Conservation (phyloP, 2,888 invertebrate species). For the Drosophila lacicola region DNA sequence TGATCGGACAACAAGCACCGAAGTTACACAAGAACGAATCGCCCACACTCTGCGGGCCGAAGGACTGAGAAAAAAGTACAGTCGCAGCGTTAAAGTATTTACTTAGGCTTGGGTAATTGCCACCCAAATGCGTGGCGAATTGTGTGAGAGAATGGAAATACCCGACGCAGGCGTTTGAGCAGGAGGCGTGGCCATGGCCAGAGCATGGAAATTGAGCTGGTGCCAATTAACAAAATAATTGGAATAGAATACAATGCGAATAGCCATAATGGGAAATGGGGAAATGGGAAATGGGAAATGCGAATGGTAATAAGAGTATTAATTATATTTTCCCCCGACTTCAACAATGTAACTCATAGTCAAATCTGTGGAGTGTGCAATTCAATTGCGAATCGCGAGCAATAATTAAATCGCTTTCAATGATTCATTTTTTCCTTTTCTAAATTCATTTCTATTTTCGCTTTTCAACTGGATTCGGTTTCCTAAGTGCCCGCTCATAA, state of each 20-base stretch:
- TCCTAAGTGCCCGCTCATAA: conserved; percentile 1
- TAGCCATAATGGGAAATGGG: neutral
- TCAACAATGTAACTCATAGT: neutral
- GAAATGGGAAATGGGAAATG: neutral
- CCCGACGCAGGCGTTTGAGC: too few relatives aligned
- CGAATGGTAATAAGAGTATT: neutral
- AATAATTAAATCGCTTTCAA: neutral
- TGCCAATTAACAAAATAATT: conserved; percentile 9
- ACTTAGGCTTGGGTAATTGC: too few relatives aligned
- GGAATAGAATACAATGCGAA: conserved; percentile 4
- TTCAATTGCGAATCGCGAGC: neutral
- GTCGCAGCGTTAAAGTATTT: too few relatives aligned
- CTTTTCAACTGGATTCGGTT: neutral
- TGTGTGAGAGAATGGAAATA: too few relatives aligned
- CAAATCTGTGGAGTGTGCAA: too few relatives aligned
- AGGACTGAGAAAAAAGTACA: too few relatives aligned
- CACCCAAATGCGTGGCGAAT: too few relatives aligned
- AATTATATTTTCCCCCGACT: neutral
- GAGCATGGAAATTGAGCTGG: neutral
- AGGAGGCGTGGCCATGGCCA: neutral
- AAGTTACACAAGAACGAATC: too few relatives aligned
- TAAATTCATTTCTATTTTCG: neutral
- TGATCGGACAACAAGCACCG: too few relatives aligned
- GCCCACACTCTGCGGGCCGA: too few relatives aligned
- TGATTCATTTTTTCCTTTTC: neutral